Percentiles rank a stretch among this genome's conserved stretches.
Conservation (phyloP, 2,113 vertebrate species). For the Etheostoma cragini region DNA sequence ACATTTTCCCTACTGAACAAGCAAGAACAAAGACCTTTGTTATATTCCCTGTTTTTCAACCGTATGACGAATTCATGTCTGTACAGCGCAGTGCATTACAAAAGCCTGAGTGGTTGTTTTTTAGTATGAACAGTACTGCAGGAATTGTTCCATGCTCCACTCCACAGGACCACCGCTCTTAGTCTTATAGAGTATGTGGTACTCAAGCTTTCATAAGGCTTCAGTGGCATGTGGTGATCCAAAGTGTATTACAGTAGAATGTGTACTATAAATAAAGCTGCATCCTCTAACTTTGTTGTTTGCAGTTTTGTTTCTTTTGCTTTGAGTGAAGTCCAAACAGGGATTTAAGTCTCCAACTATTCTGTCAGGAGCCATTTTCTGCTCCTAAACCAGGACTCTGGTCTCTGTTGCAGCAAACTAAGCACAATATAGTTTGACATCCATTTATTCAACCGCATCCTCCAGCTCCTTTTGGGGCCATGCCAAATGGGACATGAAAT, state of each 20-base stretch:
- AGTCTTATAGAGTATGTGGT: background rate
- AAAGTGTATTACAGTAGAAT: conserved; percentile 8
- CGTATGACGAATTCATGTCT: conserved; percentile 22
- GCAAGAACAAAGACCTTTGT: background rate
- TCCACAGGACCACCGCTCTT: conserved; percentile 8
- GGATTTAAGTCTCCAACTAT: background rate
- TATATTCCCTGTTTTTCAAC: background rate
- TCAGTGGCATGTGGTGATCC: background rate
- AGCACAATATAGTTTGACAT: background rate
- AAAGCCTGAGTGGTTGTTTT: conserved; percentile 8
- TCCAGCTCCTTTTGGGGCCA: conserved; percentile 1
- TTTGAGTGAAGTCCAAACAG: background rate
- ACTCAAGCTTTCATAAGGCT: background rate
- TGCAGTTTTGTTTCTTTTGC: background rate
- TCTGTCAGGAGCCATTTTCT: background rate
- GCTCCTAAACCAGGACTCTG: background rate
- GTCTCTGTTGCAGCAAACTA: background rate
- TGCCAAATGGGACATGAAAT: conserved; percentile 27
- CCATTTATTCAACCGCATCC: background rate
- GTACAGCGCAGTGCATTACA: conserved; percentile 16
- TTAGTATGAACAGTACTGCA: conserved; percentile 12
- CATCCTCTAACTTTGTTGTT: background rate
- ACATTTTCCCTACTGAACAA: background rate
- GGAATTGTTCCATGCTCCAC: background rate
- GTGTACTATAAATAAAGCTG: conserved; percentile 2